Evolutionary conservation across 2,888 invertebrate species (phyloP), one percentile per base, ranked within the genome.

Genomic region (Automeris io): DNA sequence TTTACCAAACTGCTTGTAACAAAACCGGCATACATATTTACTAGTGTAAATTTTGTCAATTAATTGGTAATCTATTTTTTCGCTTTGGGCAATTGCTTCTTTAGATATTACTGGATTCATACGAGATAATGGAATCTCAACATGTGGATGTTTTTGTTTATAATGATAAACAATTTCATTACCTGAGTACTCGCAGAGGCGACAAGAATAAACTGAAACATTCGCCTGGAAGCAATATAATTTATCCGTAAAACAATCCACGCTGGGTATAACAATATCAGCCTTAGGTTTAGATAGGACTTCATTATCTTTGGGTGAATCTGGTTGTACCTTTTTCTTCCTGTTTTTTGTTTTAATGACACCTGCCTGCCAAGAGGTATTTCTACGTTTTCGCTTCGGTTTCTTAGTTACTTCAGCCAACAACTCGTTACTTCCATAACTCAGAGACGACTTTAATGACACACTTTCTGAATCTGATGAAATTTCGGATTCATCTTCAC

Each of bases 161-260:
- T 92, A 93, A 76, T 93, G 93, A 24, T 86, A 78, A 0, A 92
- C 90, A 25, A 93, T 91, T 39, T 88, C 87, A 45, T 78, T 82
- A 0, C 91, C 91, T 11, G 54, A 68, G 51, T 87, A 91, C 0
- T 61, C 43, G 58, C 93, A 93, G 7, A 91, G 61, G 42, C 90
- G 87, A 56, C 93, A 93, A 7, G 77, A 66, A 48, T 88, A 88
- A 19, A 58, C 65, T 2, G 53, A 57, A 9, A 71, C 57, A 29
- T 69, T 68, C 47, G 74, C 72, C 26, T 58, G 51, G 50, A 85
- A 85, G 45, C 82, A 87, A 49, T 89, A 87, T 4, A 58, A 56
- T 49, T 69, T 78, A 46, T 88, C 86, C 6, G 70, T 78, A 37
- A 76, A 86, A 47, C 74, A 77, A 40, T 66, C 57, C 12, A 44